Evolutionary conservation across 2,113 vertebrate species (phyloP), one percentile per base, ranked within the genome.

Genomic region (Pelecanoides urinatrix): DNA sequence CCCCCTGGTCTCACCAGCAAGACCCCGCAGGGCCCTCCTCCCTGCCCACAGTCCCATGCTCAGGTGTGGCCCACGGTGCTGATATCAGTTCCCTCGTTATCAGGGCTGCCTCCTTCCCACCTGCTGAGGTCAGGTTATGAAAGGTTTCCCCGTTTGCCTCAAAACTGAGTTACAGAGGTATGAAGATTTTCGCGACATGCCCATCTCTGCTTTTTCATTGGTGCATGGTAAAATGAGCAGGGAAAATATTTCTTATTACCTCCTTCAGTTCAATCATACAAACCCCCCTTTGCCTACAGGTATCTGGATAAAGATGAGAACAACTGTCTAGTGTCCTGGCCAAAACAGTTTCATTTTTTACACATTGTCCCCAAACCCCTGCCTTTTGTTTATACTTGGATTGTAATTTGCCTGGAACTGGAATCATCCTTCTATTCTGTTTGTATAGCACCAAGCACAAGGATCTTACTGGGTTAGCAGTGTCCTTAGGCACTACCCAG

Each of bases 1-100:
- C 5, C 34, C 25, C 18, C 38, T 71, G 42, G 7, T 81, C 25
- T 45, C 50, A 78, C 14, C 22, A 32, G 5, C 6, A 59, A 55
- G 55, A 40, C n/a, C 17, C 20, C 7, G 3, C 40, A 3, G 0
- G 22, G 17, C 6, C 4, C 42, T 53, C 40, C 11, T 44, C 5
- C 12, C 42, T 93, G 34, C 15, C 42, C 9, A 2, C n/a, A 78
- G 34, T 25, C 16, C 86, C 34, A 17, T 15, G 36, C 44, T 65
- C 40, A 88, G 36, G 40, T 77, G 59, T 47, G 73, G 8, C 30
- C n/a, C 30, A 34, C 0, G 2, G 36, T 1, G 4, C 20, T 77
- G 55, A 13, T 52, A 81, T 6, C 5, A 0, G 12, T 77, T 65
- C 40, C 59, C 53, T 73, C 6, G 2, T 90, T 66, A 61, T 40